Conservation (phyloP, 1,140 invertebrate genomes). For the Heliconius himera region DNA sequence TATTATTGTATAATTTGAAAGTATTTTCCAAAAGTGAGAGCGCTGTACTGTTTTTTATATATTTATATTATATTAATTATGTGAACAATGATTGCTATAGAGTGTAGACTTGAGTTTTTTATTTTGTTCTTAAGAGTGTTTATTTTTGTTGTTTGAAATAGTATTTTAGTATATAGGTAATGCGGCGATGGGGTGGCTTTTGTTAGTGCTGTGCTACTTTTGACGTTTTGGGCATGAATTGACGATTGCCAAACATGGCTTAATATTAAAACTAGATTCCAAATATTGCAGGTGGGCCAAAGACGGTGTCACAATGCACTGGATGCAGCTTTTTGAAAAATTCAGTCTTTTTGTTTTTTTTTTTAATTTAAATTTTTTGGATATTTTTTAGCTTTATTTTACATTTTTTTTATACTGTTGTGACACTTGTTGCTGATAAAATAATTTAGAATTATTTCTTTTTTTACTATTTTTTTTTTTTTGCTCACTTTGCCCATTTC, state of each 20-base stretch:
- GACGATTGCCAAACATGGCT: background rate
- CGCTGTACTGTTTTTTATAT: conserved; percentile 64
- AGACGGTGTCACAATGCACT: background rate
- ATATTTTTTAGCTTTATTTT: background rate
- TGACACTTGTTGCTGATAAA: too few species aligned
- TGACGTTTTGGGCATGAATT: background rate
- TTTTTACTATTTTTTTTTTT: background rate
- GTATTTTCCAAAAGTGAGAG: conserved; percentile 30
- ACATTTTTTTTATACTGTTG: background rate
- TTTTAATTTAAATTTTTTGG: background rate
- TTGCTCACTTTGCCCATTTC: background rate
- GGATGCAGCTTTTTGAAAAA: background rate
- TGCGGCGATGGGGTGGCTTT: conserved; percentile 47
- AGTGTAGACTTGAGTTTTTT: conserved; percentile 50
- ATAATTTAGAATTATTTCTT: background rate
- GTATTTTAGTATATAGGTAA: conserved; percentile 64
- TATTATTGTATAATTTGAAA: conserved; percentile 43
- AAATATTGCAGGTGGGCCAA: background rate
- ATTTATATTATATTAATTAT: conserved; percentile 65
- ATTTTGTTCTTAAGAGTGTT: conserved; percentile 66
- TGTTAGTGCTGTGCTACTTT: background rate
- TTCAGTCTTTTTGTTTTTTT: background rate
- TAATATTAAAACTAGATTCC: background rate
- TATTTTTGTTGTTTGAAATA: conserved; percentile 76
- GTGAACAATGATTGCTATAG: conserved; percentile 58